These are phyloP conservation scores for Sepioteuthis lessoniana DNA, from an alignment of 2,888 invertebrate genomes.

Conservation along the genomic window DNA sequence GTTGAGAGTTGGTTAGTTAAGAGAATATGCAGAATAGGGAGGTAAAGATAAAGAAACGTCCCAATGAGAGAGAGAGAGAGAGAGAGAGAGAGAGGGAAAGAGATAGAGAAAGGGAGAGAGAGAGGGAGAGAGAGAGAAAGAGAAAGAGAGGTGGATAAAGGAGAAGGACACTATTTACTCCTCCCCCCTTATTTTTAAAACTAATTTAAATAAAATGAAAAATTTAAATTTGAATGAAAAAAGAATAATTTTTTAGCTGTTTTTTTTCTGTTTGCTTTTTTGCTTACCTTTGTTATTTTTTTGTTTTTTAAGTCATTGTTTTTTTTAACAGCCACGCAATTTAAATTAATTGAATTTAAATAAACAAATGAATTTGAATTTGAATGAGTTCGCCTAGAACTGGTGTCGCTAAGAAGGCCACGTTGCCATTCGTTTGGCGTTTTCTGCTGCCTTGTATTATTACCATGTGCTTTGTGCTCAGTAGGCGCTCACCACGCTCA, in stretches of 20 bases:
- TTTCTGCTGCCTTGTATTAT: no score
- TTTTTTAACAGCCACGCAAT: background rate
- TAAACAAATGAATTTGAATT: conserved; percentile 48
- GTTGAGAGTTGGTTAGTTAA: no score
- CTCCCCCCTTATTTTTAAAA: background rate
- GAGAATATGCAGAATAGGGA: no score
- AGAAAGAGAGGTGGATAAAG: background rate
- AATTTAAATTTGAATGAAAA: conserved; percentile 47
- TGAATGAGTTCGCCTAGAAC: conserved; percentile 45
- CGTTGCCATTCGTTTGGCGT: background rate
- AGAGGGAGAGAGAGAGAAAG: background rate
- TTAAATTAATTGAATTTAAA: conserved; percentile 46
- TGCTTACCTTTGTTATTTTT: background rate
- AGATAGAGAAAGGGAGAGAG: background rate
- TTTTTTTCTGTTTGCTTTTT: background rate
- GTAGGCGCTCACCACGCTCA: background rate
- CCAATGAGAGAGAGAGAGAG: background rate
- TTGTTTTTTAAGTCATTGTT: background rate
- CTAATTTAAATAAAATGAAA: conserved; percentile 47
- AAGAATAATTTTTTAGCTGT: background rate
- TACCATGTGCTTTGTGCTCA: background rate
- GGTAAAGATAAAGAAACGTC: no score
- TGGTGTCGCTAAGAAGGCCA: conserved; percentile 41
- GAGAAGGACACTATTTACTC: background rate
- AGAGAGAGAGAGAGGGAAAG: background rate